Evolutionary conservation across 2,888 invertebrate genomes (phyloP).

Genomic region (Aphodius sticticus): DNA sequence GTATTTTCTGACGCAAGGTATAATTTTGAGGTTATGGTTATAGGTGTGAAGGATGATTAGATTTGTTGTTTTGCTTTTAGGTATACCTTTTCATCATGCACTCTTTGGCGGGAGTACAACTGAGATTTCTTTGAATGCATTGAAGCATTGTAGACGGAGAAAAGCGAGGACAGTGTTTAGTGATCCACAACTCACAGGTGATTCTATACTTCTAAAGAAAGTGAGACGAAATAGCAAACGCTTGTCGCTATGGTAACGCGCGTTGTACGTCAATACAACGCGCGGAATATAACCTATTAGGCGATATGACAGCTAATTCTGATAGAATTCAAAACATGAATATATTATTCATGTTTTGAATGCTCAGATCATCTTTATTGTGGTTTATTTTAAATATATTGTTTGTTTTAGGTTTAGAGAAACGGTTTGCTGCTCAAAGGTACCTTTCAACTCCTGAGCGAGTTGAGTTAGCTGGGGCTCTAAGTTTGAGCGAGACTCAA

Average conservation of each 20-base stretch:
- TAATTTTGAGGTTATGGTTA: neutral
- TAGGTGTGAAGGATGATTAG: slow-evolving; percentile 9
- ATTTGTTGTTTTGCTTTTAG: slow-evolving; percentile 51
- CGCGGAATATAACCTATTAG: too few species aligned
- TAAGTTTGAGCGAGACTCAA: slow-evolving; percentile 94
- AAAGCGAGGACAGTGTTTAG: slow-evolving; percentile 96
- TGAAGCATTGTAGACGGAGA: slow-evolving; percentile 93
- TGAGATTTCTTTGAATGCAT: slow-evolving; percentile 74
- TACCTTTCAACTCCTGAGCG: slow-evolving; percentile 96
- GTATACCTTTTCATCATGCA: slow-evolving; percentile 71
- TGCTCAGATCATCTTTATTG: too few species aligned
- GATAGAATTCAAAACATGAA: too few species aligned
- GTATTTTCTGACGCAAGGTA: slow-evolving; percentile 77
- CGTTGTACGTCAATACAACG: too few species aligned
- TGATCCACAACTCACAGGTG: slow-evolving; percentile 75
- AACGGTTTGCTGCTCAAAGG: slow-evolving; percentile 92
- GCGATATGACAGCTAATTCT: too few species aligned
- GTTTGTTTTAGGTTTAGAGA: slow-evolving; percentile 78
- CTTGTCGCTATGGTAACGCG: too few species aligned
- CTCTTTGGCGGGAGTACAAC: slow-evolving; percentile 71
- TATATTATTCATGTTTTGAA: too few species aligned
- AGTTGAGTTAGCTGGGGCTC: slow-evolving; percentile 91
- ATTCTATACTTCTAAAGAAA: neutral
- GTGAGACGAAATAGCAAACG: too few species aligned
- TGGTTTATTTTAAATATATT: too few species aligned